Evolutionary conservation across 1,140 invertebrate species (phyloP).

Genomic region (silkworm (Bombyx mori)): ASM3026992v2 NC_085126.1:9664501-9665000

Average conservation of each 20-base stretch:
- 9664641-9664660: conserved; percentile 22
- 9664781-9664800: conserved; percentile 19
- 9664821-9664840: conserved; percentile 32
- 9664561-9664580: conserved; percentile 28
- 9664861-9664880: conserved; percentile 19
- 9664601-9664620: conserved; percentile 10
- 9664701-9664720: conserved; percentile 29
- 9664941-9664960: conserved; percentile 17
- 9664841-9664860: conserved; percentile 34
- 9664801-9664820: conserved; percentile 15
- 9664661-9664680: conserved; percentile 22
- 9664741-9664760: conserved; percentile 26
- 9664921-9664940: conserved; percentile 25
- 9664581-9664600: conserved; percentile 29
- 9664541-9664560: conserved; percentile 8
- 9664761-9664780: conserved; percentile 29
- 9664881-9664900: conserved; percentile 9
- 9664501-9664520: conserved; percentile 15
- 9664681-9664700: conserved; percentile 19
- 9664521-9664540: conserved; percentile 11
- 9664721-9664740: conserved; percentile 24
- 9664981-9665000: conserved; percentile 16
- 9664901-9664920: conserved; percentile 21
- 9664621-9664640: conserved; percentile 16
- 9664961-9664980: conserved; percentile 10